These are phyloP conservation scores for Melanerpes aurifrons DNA, from an alignment of 2,113 vertebrate species.

Conservation along the genomic window DNA sequence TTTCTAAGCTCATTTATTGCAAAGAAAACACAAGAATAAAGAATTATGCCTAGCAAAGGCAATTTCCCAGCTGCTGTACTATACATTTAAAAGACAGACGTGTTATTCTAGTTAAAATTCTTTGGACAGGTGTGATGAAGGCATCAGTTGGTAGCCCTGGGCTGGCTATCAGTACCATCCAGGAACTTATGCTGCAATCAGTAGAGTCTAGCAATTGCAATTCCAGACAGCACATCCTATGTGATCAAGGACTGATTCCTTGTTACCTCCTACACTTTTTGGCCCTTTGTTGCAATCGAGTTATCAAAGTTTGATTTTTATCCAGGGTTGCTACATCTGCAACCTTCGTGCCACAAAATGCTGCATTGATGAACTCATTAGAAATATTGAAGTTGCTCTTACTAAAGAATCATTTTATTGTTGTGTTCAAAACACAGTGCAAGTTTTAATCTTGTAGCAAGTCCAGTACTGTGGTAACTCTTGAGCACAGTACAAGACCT, in stretches of 20 bases:
- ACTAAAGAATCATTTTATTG: background rate
- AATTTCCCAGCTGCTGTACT: background rate
- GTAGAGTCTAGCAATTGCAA: background rate
- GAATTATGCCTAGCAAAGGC: background rate
- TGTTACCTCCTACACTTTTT: background rate
- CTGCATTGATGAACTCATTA: background rate
- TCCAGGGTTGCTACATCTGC: fast-evolving
- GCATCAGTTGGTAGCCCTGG: background rate
- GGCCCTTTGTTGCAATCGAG: background rate
- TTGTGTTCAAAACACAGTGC: background rate
- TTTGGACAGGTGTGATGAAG: background rate
- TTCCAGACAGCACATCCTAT: background rate
- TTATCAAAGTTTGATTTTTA: background rate
- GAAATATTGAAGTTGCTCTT: background rate
- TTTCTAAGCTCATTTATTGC: background rate
- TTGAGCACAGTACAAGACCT: background rate
- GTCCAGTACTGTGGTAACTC: background rate
- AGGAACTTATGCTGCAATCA: background rate
- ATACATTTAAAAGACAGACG: background rate
- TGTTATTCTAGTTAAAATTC: background rate
- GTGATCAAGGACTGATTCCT: background rate
- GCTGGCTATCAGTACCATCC: background rate
- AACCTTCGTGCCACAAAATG: background rate
- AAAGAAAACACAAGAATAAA: background rate
- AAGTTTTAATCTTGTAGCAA: background rate